Percentiles rank a stretch among this genome's conserved stretches.
Conservation (phyloP, 2,888 invertebrate genomes). For the Lamproptera curius region DNA sequence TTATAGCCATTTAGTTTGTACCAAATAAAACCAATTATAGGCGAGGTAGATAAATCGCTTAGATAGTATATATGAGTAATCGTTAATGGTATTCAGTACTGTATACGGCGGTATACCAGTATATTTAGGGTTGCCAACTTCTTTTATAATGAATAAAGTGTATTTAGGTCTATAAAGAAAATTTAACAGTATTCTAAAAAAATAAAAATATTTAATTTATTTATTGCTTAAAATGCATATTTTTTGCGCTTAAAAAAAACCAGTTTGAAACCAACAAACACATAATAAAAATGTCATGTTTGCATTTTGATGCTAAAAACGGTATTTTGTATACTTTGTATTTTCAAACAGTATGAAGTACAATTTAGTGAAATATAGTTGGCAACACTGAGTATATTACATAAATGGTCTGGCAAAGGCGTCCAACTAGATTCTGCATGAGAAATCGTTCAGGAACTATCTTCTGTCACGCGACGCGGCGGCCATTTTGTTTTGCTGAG, state of each 20-base stretch:
- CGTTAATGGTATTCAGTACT: not conserved
- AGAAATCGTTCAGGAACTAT: constrained; percentile 34
- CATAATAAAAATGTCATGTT: no score
- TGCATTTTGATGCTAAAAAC: no score
- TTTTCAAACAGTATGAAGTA: no score
- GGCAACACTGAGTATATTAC: constrained; percentile 16
- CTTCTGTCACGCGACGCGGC: constrained; percentile 38
- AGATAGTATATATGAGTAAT: not conserved
- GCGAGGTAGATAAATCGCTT: not conserved
- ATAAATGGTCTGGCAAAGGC: constrained; percentile 24
- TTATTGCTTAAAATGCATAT: not conserved
- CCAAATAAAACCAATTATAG: not conserved
- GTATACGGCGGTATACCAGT: not conserved
- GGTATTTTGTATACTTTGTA: no score
- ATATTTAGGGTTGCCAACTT: not conserved
- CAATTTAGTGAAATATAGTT: no score
- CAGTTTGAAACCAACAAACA: no score
- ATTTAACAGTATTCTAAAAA: no score
- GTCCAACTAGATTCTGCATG: constrained; percentile 24
- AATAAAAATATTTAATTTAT: not conserved
- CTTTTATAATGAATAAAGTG: not conserved
- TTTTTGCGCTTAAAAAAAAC: no score
- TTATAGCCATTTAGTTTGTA: constrained; percentile 1
- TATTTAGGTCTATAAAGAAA: not conserved
- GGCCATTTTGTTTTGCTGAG: constrained; percentile 32